Evolutionary conservation across 1,140 invertebrate genomes (phyloP), one percentile per base, ranked within the genome.

Genomic region (Eupristina koningsbergeri): DNA sequence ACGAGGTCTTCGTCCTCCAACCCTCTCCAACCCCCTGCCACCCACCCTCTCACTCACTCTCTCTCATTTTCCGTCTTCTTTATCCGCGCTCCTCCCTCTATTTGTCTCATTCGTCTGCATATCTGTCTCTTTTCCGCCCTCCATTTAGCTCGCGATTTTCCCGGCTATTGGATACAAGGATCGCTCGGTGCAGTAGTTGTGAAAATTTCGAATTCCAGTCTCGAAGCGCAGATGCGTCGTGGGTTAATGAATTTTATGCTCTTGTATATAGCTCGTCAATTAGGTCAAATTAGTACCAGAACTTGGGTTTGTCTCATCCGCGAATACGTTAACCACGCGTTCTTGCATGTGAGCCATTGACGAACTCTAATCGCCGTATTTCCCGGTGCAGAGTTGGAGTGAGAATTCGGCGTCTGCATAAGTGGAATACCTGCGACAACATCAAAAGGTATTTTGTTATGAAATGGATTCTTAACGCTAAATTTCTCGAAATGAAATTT

Each of bases 271-370:
- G 36, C 53, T 83, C 75, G 63, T 83, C 74, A 78, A 83, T 83
- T 83, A 69, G 61, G 63, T 17, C 81, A 67, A 83, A 83, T 83
- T 83, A 83, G 81, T 77, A 74, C n/a, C 22, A 29, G 41, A 29
- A 36, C 36, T 74, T 81, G 17, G 19, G 19, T 41, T 67, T 77
- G 19, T 31, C 0, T 64, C n/a, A 11, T 31, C 29, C 3, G n/a
- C n/a, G n/a, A 34, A 34, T 15, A 64, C 15, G 13, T 64, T 34
- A 9, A 11, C 31, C 17, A 15, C 13, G 29, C 63, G 29, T 22
- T 67, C 19, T 5, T 67, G 64, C 15, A 36, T 22, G 36, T 36
- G 34, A 36, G 15, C 15, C 13, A 36, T 36, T 19, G 15, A 34
- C 64, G 36, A 11, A 67, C 64, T 36, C 31, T 31, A 67, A 36